Conservation (phyloP, 2,888 invertebrate species). For the Anodontia alba region DNA sequence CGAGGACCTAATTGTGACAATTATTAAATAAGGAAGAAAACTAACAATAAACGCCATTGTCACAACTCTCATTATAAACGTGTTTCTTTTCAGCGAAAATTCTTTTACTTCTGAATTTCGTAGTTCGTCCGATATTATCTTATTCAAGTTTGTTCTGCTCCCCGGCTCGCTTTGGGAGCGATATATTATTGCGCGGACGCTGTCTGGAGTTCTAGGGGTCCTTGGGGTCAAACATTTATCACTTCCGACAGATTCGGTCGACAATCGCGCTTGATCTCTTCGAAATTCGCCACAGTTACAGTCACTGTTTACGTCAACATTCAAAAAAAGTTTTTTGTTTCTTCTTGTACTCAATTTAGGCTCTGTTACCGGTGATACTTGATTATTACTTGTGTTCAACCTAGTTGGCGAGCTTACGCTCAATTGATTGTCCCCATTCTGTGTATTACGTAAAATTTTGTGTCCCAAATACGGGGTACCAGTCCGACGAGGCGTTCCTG, state of each 20-base stretch:
- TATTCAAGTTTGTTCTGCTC: slow-evolving; percentile 52
- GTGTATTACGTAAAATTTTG: neutral
- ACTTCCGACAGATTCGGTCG: slow-evolving; percentile 38
- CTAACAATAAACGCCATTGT: slow-evolving; percentile 61
- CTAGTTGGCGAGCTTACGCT: neutral
- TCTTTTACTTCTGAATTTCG: slow-evolving; percentile 47
- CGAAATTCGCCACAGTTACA: neutral
- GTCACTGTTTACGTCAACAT: neutral
- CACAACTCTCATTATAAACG: slow-evolving; percentile 57
- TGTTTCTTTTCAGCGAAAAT: slow-evolving; percentile 56
- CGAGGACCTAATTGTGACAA: slow-evolving; percentile 53
- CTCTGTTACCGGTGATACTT: neutral
- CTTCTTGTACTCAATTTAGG: no score
- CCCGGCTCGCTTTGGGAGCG: slow-evolving; percentile 56
- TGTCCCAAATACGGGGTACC: neutral
- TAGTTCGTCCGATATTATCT: slow-evolving; percentile 55
- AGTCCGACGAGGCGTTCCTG: neutral
- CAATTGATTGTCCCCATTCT: no score
- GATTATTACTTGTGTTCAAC: neutral
- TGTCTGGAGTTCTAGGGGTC: slow-evolving; percentile 45
- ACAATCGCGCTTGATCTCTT: slow-evolving; percentile 12
- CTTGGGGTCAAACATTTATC: slow-evolving; percentile 33
- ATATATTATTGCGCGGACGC: slow-evolving; percentile 43
- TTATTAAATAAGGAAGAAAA: slow-evolving; percentile 57
- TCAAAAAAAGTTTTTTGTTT: neutral